Base-by-base conservation (phyloP, 2,113 vertebrate species). In the Ictalurus punctatus region DNA sequence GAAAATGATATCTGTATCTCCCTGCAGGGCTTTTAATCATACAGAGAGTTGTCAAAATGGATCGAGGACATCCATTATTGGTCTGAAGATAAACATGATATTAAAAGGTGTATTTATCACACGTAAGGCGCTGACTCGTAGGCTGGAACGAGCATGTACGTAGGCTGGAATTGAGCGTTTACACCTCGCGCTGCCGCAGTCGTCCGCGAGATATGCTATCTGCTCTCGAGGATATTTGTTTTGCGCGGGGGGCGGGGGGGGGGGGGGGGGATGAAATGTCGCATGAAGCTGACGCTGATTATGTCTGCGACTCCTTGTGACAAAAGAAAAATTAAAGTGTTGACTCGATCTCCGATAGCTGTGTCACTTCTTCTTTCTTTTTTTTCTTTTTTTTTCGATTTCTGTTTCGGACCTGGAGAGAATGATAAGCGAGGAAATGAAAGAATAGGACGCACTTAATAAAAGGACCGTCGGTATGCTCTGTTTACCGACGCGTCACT, bases 91-190 rank as follows among this genome's bases (percentile, higher is more conserved):
- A 87, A 89, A 86, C 27, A 40, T 65, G 71, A 80, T 90, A 65
- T 88, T 83, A 88, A 86, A 86, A 59, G 83, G 87, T 88, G 86
- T 80, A 74, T 73, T 86, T 87, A 89, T 90, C 88, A 84, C 80
- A 63, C 19, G 21, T 86, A 59, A n/a, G 37, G 37, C 74, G 23
- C 61, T 63, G 86, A 87, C 34, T 44, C 34, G 61, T 67, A 65
- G 67, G 44, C 74, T 73, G 27, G 44, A 80, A 90, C 59, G 14
- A 86, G 34, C 37, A 10, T 34, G 2, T 48, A 48, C 44, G 6
- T 48, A 48, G 44, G 63, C 27, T 40, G 73, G 59, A 14, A 76
- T 90, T 48, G 69, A 37, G 61, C 76, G 63, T 86, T 48, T 17
- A 30, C 30, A 48, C 52, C 80, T 79, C 80, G 30, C 73, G 81